A percentile compares a stretch with the other conserved stretches of the same genome.
Conservation (phyloP, 2,888 invertebrate genomes). For the Campoplex capitator region DNA sequence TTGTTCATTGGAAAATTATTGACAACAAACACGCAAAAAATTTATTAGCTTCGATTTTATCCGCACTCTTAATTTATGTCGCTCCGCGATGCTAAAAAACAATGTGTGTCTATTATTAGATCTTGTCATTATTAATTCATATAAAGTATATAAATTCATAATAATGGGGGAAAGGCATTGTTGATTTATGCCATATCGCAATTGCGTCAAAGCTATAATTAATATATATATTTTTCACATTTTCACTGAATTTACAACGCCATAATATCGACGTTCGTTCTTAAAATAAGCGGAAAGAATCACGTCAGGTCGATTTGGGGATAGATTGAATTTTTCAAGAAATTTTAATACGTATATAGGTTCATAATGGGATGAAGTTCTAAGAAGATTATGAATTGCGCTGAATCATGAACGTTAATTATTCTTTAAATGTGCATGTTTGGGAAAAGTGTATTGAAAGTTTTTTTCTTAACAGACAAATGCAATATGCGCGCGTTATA, state of each 20-base stretch:
- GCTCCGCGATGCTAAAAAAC: background rate
- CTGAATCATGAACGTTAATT: constrained; percentile 2
- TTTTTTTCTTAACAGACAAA: background rate
- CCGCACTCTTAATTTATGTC: background rate
- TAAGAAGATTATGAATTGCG: background rate
- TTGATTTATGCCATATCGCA: constrained; percentile 35
- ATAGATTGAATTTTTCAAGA: background rate
- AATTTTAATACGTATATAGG: background rate
- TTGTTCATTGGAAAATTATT: background rate
- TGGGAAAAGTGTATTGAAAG: background rate
- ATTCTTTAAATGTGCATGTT: background rate
- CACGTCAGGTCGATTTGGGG: background rate
- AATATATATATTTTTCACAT: constrained; percentile 28
- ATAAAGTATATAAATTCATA: constrained; percentile 33
- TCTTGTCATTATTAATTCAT: background rate
- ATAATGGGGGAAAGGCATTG: constrained; percentile 33
- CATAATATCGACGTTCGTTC: constrained; percentile 17
- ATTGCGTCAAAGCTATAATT: constrained; percentile 30
- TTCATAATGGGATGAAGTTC: background rate
- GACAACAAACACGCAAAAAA: background rate
- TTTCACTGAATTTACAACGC: constrained; percentile 3
- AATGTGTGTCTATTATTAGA: background rate
- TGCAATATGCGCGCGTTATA: constrained; percentile 2
- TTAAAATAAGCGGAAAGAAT: constrained; percentile 23
- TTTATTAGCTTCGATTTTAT: background rate